Percentiles rank a stretch among this genome's conserved stretches.
Conservation (phyloP, 2,113 vertebrate genomes). For the Lamprotornis superbus region DNA sequence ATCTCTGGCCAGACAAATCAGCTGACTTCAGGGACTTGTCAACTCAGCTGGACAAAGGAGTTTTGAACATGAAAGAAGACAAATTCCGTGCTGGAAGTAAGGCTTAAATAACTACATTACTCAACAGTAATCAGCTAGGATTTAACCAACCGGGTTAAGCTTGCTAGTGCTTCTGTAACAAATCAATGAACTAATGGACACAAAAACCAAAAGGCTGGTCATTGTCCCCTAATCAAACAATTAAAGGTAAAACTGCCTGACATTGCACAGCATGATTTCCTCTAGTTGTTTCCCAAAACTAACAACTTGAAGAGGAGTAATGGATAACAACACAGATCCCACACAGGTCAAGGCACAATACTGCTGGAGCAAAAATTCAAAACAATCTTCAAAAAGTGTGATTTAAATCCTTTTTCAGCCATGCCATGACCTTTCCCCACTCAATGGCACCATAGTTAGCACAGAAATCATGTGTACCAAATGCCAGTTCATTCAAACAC, state of each 20-base stretch:
- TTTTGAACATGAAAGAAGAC: not conserved
- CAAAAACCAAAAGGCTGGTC: not conserved
- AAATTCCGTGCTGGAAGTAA: not conserved
- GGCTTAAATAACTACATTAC: not conserved
- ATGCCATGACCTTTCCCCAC: not conserved
- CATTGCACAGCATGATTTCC: not conserved
- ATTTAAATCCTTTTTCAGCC: not conserved
- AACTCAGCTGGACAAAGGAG: not conserved
- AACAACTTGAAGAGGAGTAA: not conserved
- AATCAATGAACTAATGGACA: not conserved
- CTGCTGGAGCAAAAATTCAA: not conserved
- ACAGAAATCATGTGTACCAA: not conserved
- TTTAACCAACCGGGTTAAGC: not conserved
- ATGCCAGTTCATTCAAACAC: not conserved
- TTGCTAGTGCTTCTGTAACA: not conserved
- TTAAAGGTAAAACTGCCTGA: not conserved
- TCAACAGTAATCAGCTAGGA: not conserved
- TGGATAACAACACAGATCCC: not conserved
- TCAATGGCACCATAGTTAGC: not conserved
- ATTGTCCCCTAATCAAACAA: not conserved
- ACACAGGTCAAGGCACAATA: not conserved
- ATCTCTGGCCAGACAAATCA: not conserved
- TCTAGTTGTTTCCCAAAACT: not conserved
- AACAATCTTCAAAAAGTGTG: not conserved
- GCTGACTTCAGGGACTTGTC: not conserved